Conservation (phyloP, 2,888 invertebrate species). For the Scaeva pyrastri region DNA sequence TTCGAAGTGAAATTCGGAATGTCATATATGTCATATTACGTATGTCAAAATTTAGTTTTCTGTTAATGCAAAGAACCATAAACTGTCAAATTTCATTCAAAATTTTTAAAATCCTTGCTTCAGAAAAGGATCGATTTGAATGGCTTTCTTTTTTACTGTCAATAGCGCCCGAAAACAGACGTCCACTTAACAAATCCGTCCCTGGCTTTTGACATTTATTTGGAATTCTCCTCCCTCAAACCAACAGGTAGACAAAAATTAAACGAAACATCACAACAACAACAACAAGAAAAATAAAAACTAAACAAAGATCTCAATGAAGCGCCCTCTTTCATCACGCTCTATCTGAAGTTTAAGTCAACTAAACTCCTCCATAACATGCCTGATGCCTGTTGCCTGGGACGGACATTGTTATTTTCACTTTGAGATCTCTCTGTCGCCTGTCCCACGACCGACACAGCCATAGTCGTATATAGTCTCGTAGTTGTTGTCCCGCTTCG, state of each 20-base stretch:
- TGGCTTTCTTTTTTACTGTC: no score
- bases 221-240: constrained; percentile 10
- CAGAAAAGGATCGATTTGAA: no score
- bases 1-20: no score
- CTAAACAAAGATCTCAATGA: constrained; percentile 29
- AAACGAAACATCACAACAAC: constrained; percentile 8
- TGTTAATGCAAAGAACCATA: no score
- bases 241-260: constrained; percentile 69
- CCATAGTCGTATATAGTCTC: background rate
- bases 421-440: constrained; percentile 64
- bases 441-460: constrained; percentile 35
- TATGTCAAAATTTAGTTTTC: no score
- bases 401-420: constrained; percentile 72
- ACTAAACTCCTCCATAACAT: constrained; percentile 42
- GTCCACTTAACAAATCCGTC: background rate
- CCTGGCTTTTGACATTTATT: constrained; percentile 1
- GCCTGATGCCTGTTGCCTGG: constrained; percentile 44
- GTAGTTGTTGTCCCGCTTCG: background rate
- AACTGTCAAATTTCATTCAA: no score
- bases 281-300: constrained; percentile 33
- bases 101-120: no score
- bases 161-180: no score
- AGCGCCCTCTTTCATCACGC: constrained; percentile 69
- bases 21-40: no score
- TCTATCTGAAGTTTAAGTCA: constrained; percentile 44